Conservation (phyloP, 2,113 vertebrate species). For the Thoracochromis brauschi region DNA sequence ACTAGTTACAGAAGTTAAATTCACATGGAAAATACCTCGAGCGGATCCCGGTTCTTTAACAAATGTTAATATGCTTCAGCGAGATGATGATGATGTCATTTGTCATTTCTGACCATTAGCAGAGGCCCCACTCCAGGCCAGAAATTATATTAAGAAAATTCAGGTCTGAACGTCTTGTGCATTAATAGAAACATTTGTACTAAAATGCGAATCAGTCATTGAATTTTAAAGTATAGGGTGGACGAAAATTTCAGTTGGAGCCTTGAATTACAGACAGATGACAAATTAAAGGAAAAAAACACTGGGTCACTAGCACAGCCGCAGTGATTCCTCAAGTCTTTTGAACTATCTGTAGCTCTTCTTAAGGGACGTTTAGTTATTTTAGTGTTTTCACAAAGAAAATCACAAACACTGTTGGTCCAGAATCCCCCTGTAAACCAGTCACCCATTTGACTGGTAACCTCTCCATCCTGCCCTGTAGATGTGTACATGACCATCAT, state of each 20-base stretch:
- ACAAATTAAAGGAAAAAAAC: neutral
- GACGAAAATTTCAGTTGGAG: neutral
- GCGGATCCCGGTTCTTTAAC: slow-evolving; percentile 14
- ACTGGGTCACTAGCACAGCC: neutral
- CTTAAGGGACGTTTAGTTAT: neutral
- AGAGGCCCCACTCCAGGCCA: neutral
- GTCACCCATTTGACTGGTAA: neutral
- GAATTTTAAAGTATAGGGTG: neutral
- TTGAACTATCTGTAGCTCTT: neutral
- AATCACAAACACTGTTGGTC: neutral
- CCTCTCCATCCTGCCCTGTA: neutral
- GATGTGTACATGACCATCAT: neutral
- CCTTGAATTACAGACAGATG: neutral
- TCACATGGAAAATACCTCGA: slow-evolving; percentile 5
- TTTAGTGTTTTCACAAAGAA: neutral
- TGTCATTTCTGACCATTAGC: slow-evolving; percentile 23
- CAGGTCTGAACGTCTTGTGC: neutral
- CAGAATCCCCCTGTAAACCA: neutral
- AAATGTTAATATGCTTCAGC: slow-evolving; percentile 19
- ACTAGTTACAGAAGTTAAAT: slow-evolving; percentile 27
- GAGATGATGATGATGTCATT: slow-evolving; percentile 38
- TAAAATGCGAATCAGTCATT: neutral
- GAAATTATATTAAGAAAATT: slow-evolving; percentile 28
- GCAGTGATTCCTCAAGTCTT: neutral
- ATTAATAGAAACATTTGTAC: neutral